These are phyloP conservation scores for Caenorhabditis becei DNA, from an alignment of 2,888 invertebrate species.

Conservation along the genomic window DNA sequence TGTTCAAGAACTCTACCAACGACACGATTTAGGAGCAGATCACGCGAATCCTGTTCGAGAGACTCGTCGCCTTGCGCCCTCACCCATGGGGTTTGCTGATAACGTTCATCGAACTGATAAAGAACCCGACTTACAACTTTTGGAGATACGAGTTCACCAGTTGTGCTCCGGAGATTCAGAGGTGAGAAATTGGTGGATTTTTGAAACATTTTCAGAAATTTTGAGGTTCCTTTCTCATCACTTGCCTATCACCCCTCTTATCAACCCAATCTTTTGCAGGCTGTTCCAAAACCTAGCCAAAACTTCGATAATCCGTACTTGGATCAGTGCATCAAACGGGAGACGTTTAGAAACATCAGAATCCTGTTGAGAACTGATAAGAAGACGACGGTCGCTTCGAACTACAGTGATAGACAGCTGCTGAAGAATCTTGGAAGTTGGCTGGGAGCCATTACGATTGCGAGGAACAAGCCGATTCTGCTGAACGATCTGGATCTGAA, in stretches of 20 bases:
- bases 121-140: conserved; percentile 98
- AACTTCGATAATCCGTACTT: conserved; percentile 91
- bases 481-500: conserved; percentile 92
- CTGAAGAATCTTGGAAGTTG: conserved; percentile 99
- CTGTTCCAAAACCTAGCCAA: too few relatives aligned
- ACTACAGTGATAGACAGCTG: conserved; percentile 96
- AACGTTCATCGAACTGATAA: conserved; percentile 98
- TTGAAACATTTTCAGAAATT: too few relatives aligned
- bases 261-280: too few relatives aligned
- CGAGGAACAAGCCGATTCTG: conserved; percentile 84
- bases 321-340: conserved; percentile 91
- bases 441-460: conserved; percentile 97
- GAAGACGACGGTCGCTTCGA: conserved; percentile 88
- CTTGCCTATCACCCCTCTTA: too few relatives aligned
- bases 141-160: conserved; percentile 99
- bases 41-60: conserved; percentile 89
- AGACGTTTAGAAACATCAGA: conserved; percentile 94
- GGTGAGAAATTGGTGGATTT: conserved; percentile 85
- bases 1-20: conserved; percentile 89
- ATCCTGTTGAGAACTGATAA: conserved; percentile 94
- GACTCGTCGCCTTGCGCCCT: conserved; percentile 97
- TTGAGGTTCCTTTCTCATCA: too few relatives aligned
- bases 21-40: conserved; percentile 82
- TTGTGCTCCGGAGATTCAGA: conserved; percentile 99
- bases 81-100: conserved; percentile 99